phyloP scores from a whole-genome alignment of 2,797 vertebrate genomes.

The Molossus alvarezi region DNA sequence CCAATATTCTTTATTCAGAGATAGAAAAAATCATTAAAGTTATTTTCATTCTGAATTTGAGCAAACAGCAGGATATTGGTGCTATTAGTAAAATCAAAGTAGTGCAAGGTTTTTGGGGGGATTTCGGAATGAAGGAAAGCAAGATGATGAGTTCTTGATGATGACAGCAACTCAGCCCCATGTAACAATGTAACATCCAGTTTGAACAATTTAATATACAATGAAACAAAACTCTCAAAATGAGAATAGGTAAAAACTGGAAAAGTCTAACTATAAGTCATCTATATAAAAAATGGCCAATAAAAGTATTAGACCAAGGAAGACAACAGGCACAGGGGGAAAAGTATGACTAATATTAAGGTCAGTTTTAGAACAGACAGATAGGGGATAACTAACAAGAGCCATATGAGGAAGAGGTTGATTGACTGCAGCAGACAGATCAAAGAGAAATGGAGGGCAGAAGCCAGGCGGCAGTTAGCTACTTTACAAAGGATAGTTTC shows the following conservation, averaged over 20 bases:
- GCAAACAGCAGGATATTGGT: not conserved
- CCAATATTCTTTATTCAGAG: conserved; percentile 11
- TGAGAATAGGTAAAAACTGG: conserved; percentile 17
- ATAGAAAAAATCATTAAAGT: not conserved
- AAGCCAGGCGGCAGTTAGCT: not conserved
- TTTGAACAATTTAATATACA: not conserved
- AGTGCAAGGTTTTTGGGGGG: not conserved
- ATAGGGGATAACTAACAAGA: not conserved
- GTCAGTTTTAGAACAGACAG: not conserved
- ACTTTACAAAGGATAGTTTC: not conserved
- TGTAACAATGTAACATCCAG: not conserved
- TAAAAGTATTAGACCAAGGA: conserved; percentile 30
- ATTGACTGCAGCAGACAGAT: not conserved
- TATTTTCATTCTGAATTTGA: conserved; percentile 19
- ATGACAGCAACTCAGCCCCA: not conserved
- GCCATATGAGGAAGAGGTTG: not conserved
- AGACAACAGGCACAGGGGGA: not conserved
- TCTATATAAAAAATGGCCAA: conserved; percentile 1
- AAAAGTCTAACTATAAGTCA: not conserved
- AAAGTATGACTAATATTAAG: not conserved
- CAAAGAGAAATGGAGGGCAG: not conserved
- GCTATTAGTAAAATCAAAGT: conserved; percentile 15
- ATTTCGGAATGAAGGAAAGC: not conserved
- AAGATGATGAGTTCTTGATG: not conserved
- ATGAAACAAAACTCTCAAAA: conserved; percentile 43